Conservation (phyloP, 2,113 vertebrate species). For the Myotis davidii region DNA sequence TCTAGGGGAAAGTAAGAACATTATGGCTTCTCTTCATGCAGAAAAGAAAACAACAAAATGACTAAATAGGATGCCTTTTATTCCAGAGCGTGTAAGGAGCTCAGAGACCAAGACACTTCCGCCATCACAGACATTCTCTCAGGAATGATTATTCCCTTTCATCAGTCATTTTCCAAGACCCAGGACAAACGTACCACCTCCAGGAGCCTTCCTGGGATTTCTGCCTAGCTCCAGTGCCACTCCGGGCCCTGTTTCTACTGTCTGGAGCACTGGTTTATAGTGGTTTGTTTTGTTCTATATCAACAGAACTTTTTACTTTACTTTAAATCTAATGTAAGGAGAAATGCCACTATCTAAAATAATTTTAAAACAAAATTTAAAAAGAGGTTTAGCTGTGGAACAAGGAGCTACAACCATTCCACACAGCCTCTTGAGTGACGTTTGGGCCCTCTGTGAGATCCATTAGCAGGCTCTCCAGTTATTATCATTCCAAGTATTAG, state of each 20-base stretch:
- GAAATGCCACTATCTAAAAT: not conserved
- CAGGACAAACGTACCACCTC: not conserved
- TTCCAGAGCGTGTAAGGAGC: not conserved
- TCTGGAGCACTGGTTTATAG: not conserved
- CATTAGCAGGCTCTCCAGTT: not conserved
- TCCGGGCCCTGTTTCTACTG: not conserved
- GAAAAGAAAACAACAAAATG: not conserved
- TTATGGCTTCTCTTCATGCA: not conserved
- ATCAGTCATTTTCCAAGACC: not conserved
- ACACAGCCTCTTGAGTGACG: not conserved
- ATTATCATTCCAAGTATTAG: too few species aligned
- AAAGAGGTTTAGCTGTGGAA: not conserved
- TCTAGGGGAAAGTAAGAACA: not conserved
- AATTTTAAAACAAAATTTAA: not conserved
- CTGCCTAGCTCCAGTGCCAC: not conserved
- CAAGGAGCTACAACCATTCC: not conserved
- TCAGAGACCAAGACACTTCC: not conserved
- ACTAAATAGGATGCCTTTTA: not conserved
- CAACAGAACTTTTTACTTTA: not conserved
- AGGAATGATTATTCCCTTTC: not conserved
- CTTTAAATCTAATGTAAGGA: constrained; percentile 8
- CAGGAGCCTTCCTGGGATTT: not conserved
- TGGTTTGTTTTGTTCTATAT: not conserved
- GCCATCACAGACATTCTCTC: not conserved
- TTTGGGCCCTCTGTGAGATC: not conserved